Conservation (phyloP, 2,113 vertebrate genomes). For the Bos taurus region DNA sequence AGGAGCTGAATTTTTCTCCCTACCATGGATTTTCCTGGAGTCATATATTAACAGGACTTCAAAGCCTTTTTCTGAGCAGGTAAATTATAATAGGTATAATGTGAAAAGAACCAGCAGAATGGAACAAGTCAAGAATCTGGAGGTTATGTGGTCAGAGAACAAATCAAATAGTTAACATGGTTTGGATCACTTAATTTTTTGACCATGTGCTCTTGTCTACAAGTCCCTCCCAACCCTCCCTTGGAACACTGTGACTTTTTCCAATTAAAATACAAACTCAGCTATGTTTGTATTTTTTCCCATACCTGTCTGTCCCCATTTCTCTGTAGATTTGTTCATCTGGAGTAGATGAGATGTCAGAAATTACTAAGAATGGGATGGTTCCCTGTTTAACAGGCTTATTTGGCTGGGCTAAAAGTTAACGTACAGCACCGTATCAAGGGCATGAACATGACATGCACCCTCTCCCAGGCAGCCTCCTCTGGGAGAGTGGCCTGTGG, state of each 20-base stretch:
- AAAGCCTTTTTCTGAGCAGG: constrained; percentile 17
- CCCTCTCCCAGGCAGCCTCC: not conserved
- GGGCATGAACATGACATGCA: not conserved
- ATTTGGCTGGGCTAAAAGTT: not conserved
- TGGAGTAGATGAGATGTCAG: not conserved
- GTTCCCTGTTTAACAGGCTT: not conserved
- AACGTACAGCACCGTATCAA: rapidly evolving
- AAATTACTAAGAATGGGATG: not conserved
- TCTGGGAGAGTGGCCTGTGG: not conserved
- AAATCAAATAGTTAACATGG: not conserved
- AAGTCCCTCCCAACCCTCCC: not conserved
- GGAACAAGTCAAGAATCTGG: constrained; percentile 41
- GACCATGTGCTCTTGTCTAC: not conserved
- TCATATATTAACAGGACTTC: constrained; percentile 62
- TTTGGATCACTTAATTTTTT: not conserved
- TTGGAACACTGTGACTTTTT: not conserved
- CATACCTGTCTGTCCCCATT: not conserved
- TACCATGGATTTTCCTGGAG: constrained; percentile 31
- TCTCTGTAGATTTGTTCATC: not conserved
- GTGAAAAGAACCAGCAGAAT: constrained; percentile 62
- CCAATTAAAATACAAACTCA: not conserved
- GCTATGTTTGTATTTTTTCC: not conserved
- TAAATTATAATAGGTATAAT: constrained; percentile 45
- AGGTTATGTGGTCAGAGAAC: not conserved
- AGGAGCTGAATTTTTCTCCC: constrained; percentile 25